Percentiles rank a stretch among this genome's conserved stretches.
Evolutionary conservation across 2,113 vertebrate species (phyloP).

Genomic region (Atlantisia rogersi): DNA sequence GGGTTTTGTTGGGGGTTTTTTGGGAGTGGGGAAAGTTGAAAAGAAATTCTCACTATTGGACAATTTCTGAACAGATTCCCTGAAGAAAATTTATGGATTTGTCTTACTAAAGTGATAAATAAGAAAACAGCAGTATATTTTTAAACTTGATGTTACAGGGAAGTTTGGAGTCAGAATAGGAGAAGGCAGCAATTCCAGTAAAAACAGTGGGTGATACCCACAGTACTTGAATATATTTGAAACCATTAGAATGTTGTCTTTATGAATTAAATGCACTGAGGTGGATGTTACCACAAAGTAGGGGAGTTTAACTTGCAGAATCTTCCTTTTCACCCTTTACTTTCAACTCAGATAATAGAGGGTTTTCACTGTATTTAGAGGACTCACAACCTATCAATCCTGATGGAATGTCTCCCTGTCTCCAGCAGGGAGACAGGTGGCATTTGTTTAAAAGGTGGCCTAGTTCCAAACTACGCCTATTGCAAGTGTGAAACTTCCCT

Average conservation of each 20-base stretch:
- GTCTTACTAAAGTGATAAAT: background rate
- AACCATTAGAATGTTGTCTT: background rate
- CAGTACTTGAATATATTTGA: background rate
- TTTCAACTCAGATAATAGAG: background rate
- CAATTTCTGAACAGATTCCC: background rate
- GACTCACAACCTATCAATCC: background rate
- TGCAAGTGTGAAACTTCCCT: background rate
- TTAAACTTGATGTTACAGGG: background rate
- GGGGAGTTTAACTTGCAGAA: background rate
- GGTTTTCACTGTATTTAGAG: background rate
- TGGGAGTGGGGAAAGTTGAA: background rate
- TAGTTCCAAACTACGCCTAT: background rate
- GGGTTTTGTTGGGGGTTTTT: background rate
- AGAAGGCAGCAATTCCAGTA: background rate
- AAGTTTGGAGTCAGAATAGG: background rate
- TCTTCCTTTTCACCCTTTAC: background rate
- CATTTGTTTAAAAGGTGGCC: constrained; percentile 6
- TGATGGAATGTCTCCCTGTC: background rate
- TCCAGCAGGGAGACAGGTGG: constrained; percentile 4
- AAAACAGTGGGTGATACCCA: background rate
- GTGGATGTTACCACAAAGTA: background rate
- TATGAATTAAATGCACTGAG: background rate
- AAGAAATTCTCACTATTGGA: background rate
- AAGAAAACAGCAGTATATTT: background rate
- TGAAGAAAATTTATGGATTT: background rate